Evolutionary conservation across 2,888 invertebrate species (phyloP).

Genomic region (Euspilapteryx auroguttella): DNA sequence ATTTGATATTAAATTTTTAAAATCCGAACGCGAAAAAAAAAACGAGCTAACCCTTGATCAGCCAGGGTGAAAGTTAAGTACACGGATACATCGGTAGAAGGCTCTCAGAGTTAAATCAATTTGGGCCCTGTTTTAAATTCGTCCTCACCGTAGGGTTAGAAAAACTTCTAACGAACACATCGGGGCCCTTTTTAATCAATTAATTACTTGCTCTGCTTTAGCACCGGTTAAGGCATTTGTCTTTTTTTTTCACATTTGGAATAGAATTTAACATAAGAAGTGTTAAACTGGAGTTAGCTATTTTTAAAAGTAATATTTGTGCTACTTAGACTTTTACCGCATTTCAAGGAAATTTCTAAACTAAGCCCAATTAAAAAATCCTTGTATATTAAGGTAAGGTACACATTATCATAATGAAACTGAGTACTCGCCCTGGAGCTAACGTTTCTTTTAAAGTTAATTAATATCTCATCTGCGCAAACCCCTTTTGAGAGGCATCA

Average conservation of each 20-base stretch:
- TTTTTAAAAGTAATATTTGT: no score
- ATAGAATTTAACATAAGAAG: no score
- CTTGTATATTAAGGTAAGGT: no score
- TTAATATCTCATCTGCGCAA: constrained; percentile 35
- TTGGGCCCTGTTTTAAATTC: constrained; percentile 16
- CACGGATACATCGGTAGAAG: constrained; percentile 11
- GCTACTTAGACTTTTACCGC: no score
- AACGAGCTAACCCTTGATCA: constrained; percentile 8
- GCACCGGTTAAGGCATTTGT: constrained; percentile 18
- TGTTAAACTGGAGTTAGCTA: no score
- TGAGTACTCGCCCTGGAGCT: no score
- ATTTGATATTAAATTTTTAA: neutral
- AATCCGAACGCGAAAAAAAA: constrained; percentile 1
- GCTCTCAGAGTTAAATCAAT: constrained; percentile 41
- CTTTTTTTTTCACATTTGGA: no score
- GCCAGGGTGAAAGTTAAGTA: constrained; percentile 14
- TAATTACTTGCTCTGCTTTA: constrained; percentile 31
- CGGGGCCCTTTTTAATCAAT: constrained; percentile 49
- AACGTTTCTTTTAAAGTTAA: constrained; percentile 36
- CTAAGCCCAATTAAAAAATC: no score
- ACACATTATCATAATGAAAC: no score
- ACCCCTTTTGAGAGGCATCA: constrained; percentile 25
- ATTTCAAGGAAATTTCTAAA: no score
- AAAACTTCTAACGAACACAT: constrained; percentile 47
- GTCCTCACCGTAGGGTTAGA: constrained; percentile 17